A percentile compares a stretch with the other conserved stretches of the same genome.
phyloP scores from a whole-genome alignment of 2,888 invertebrate species.

The Acanthacorydalis orientalis region DNA sequence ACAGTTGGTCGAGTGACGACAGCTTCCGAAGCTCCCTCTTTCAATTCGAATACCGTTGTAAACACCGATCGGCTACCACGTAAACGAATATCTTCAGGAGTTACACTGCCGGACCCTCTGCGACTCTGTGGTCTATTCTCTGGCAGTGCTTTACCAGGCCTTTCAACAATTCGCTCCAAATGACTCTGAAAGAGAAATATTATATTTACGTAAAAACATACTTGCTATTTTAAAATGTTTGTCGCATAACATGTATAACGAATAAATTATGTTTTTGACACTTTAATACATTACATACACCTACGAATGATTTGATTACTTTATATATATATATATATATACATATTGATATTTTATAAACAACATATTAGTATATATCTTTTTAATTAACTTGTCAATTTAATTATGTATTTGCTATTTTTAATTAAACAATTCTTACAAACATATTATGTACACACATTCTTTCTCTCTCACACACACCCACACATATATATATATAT shows the following conservation, averaged over 20 bases:
- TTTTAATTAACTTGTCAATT: too few species aligned
- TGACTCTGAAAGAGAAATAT: slow-evolving; percentile 45
- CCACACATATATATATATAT: too few species aligned
- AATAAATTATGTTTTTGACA: not conserved
- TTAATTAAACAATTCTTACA: too few species aligned
- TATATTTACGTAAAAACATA: not conserved
- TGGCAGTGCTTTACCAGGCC: slow-evolving; percentile 44
- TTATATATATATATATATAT: not conserved
- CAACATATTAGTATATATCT: too few species aligned
- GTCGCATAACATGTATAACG: not conserved
- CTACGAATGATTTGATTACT: too few species aligned
- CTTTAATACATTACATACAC: not conserved
- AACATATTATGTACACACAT: too few species aligned
- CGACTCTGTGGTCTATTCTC: slow-evolving; percentile 23
- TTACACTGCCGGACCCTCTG: slow-evolving; percentile 42
- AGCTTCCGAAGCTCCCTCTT: slow-evolving; percentile 49
- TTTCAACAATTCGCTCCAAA: slow-evolving; percentile 71
- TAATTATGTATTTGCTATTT: too few species aligned
- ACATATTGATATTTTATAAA: too few species aligned
- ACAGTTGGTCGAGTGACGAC: slow-evolving; percentile 44
- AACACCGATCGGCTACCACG: slow-evolving; percentile 42
- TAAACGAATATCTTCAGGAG: slow-evolving; percentile 45
- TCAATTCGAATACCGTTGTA: slow-evolving; percentile 73
- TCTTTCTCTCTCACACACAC: too few species aligned
- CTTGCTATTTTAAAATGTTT: not conserved